Evolutionary conservation across 2,797 vertebrate species (phyloP), one percentile per base, ranked within the genome.

Genomic region (Gymnoscopelus microlampas): DNA sequence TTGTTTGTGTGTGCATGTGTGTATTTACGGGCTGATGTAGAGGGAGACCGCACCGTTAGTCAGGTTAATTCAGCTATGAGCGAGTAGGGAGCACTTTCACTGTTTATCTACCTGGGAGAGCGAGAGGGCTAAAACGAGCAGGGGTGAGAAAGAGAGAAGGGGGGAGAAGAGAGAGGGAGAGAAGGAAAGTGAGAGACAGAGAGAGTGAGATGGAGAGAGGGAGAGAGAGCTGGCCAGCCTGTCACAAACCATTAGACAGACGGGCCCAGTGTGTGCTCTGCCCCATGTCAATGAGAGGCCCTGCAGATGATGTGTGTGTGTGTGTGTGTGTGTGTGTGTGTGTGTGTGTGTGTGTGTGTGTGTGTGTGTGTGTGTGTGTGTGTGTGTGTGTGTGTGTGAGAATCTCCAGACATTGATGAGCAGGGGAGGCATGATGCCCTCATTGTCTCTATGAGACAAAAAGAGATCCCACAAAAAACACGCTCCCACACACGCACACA

Each of bases 191-290:
- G 56, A 62, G 50, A 23, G 64, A 54, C 48, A 24, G 51, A 23
- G 53, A 5, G 29, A 10, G 55, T 14, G 56, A 23, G 56, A 23
- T 32, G 39, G 61, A 54, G 70, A 65, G 62, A 55, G 73, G 48
- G 66, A 71, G 61, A 58, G 75, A 68, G 70, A 74, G 66, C 70
- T 68, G 83, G 80, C 78, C 89, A 76, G 89, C 78, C 89, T 93
- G 92, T 93, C 93, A 93, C 85, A 91, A 92, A 83, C 79, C 79
- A 90, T 93, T 93, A 93, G 87, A 83, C 82, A 80, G 89, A 92
- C 74, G 68, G 85, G 83, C 77, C 74, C 68, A 70, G 85, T 76
- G 85, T 82, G 79, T 82, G 79, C 88, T 86, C 77, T 77, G 74
- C 73, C 84, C 87, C 89, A 92, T 89, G 86, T 88, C 89, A 91